A percentile compares a stretch with the other conserved stretches of the same genome.
These are phyloP conservation scores for Cosmorhoe ocellata DNA, from an alignment of 2,888 invertebrate genomes.

Conservation along the genomic window DNA sequence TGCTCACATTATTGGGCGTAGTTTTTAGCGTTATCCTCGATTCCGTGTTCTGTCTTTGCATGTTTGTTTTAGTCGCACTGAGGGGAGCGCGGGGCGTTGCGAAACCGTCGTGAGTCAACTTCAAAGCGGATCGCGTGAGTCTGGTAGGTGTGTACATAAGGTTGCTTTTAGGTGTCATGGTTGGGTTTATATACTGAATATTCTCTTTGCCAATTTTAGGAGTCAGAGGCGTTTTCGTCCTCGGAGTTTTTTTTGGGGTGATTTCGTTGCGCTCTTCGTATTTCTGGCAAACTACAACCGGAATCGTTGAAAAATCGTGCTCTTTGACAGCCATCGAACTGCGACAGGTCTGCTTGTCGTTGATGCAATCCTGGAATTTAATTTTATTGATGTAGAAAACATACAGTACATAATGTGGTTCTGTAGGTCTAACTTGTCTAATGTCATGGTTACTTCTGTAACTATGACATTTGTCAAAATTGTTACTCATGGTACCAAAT, in stretches of 20 bases:
- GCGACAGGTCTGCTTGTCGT: constrained; percentile 75
- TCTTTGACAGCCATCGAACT: constrained; percentile 73
- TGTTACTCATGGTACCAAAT: no score
- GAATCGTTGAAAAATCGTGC: constrained; percentile 35
- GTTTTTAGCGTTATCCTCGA: constrained; percentile 50
- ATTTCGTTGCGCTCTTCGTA: constrained; percentile 40
- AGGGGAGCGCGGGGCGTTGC: constrained; percentile 71
- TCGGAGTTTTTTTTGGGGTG: constrained; percentile 62
- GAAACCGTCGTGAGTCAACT: constrained; percentile 65
- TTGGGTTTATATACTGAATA: constrained; percentile 49
- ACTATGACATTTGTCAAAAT: no score
- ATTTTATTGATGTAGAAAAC: no score
- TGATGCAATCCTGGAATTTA: constrained; percentile 70
- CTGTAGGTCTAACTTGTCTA: no score
- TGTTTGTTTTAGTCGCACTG: constrained; percentile 59
- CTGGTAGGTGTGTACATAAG: constrained; percentile 63
- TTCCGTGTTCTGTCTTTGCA: constrained; percentile 61
- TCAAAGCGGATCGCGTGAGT: constrained; percentile 66
- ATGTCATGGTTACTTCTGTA: no score
- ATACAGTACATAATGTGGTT: no score
- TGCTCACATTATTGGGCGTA: constrained; percentile 57
- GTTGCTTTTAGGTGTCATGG: constrained; percentile 58
- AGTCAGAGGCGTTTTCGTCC: constrained; percentile 52
- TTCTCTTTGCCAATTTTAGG: constrained; percentile 72
- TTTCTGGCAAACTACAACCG: constrained; percentile 42